Evolutionary conservation across 1,140 invertebrate species (phyloP).

Genomic region (Stenopsyche tienmushanensis): DNA sequence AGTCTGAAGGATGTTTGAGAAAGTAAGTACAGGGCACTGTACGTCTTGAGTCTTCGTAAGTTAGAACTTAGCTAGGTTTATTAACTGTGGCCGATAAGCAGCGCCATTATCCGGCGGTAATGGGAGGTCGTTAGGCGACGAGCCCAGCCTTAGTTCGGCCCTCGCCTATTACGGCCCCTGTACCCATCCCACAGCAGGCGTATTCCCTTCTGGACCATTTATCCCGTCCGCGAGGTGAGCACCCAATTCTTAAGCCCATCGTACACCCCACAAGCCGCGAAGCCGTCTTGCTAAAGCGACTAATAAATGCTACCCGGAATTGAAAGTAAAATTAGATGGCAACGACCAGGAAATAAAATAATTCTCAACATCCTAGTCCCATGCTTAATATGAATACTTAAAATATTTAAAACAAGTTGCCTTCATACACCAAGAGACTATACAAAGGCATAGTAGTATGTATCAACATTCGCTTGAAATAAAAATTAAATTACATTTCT

Average conservation of each 20-base stretch:
- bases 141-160: conserved; percentile 3
- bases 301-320: not conserved
- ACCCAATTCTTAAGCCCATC: not conserved
- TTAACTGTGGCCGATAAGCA: conserved; percentile 42
- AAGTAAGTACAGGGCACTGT: no score
- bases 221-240: conserved; percentile 24
- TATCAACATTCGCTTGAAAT: no score
- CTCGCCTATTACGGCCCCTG: not conserved
- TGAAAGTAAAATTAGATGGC: not conserved
- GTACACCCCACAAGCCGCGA: not conserved
- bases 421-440: no score
- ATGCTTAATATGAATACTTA: not conserved
- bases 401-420: no score
- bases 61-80: conserved; percentile 37
- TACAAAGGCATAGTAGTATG: no score
- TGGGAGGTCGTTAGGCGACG: conserved; percentile 37
- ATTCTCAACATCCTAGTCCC: not conserved
- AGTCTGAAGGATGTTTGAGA: no score
- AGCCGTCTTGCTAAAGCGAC: not conserved
- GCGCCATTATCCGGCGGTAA: conserved; percentile 38
- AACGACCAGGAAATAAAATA: not conserved
- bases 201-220: conserved; percentile 40
- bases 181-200: not conserved
- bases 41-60: no score
- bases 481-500: no score